Conservation (phyloP, 2,888 invertebrate genomes). For the Dryobotodes eremita region DNA sequence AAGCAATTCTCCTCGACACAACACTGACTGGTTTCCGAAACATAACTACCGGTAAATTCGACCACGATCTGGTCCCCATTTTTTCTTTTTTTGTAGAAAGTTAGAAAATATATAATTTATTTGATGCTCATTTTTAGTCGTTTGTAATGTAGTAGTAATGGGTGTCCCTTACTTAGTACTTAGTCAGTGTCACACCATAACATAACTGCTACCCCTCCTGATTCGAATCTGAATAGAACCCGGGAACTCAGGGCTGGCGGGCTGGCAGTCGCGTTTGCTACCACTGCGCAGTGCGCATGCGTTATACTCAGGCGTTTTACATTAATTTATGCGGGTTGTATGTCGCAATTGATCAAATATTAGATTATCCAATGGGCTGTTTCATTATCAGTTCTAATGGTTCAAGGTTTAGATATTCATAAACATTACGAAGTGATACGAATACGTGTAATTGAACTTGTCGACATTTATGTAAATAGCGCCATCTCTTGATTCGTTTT, state of each 20-base stretch:
- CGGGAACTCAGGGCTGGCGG: slow-evolving; percentile 23
- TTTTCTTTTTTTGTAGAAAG: background rate
- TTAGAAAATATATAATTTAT: too few relatives aligned
- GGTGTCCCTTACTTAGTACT: background rate
- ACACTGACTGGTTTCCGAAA: background rate
- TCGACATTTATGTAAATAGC: slow-evolving; percentile 19
- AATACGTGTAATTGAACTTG: slow-evolving; percentile 13
- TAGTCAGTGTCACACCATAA: background rate
- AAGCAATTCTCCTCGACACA: background rate
- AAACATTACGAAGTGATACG: slow-evolving; percentile 13
- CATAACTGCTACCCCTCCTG: background rate
- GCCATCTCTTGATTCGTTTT: slow-evolving; percentile 54
- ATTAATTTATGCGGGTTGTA: background rate
- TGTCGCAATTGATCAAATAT: slow-evolving; percentile 27
- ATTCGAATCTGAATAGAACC: slow-evolving; percentile 33
- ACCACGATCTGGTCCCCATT: background rate
- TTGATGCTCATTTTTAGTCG: background rate
- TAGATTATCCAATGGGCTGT: slow-evolving; percentile 22
- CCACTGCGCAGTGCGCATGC: slow-evolving; percentile 16
- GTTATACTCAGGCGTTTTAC: background rate
- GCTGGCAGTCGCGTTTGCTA: background rate
- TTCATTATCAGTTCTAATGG: slow-evolving; percentile 43
- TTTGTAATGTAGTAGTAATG: background rate
- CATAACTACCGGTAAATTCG: slow-evolving; percentile 9
- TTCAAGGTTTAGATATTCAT: slow-evolving; percentile 41